Conservation (phyloP, 1,140 invertebrate species). For the Drosophila trapezifrons region DNA sequence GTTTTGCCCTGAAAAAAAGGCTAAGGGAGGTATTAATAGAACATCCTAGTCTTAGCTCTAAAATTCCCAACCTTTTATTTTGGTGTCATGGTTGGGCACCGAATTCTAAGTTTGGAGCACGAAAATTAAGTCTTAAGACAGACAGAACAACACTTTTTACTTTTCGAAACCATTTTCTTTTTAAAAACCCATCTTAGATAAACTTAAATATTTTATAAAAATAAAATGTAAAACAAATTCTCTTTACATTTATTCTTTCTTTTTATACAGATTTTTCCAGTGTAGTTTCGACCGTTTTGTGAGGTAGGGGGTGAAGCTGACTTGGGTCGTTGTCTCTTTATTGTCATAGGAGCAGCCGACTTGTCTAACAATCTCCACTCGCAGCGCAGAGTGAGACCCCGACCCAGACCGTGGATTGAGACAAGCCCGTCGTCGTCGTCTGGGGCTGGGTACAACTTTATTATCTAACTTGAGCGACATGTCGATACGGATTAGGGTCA, state of each 20-base stretch:
- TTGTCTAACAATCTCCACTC: constrained; percentile 44
- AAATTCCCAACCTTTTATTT: too few relatives aligned
- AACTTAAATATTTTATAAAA: too few relatives aligned
- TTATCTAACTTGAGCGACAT: constrained; percentile 80
- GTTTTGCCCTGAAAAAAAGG: neutral
- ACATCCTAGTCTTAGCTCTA: too few relatives aligned
- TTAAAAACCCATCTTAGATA: too few relatives aligned
- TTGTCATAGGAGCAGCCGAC: constrained; percentile 50
- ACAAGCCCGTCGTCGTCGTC: constrained; percentile 23
- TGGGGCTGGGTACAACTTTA: constrained; percentile 60
- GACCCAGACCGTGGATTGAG: constrained; percentile 42
- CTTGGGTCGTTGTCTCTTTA: constrained; percentile 40
- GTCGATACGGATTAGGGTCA: constrained; percentile 83
- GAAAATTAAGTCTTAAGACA: too few relatives aligned
- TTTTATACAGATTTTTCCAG: neutral
- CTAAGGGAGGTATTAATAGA: too few relatives aligned
- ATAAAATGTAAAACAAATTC: too few relatives aligned
- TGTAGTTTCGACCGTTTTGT: constrained; percentile 4
- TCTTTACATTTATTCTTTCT: too few relatives aligned
- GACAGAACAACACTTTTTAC: too few relatives aligned
- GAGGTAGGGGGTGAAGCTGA: neutral
- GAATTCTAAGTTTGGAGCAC: too few relatives aligned
- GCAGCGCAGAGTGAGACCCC: constrained; percentile 30
- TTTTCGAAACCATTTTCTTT: too few relatives aligned
- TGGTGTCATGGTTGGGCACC: too few relatives aligned